Base-by-base conservation (phyloP, 2,888 invertebrate species). In the Rutpela maculata region DNA sequence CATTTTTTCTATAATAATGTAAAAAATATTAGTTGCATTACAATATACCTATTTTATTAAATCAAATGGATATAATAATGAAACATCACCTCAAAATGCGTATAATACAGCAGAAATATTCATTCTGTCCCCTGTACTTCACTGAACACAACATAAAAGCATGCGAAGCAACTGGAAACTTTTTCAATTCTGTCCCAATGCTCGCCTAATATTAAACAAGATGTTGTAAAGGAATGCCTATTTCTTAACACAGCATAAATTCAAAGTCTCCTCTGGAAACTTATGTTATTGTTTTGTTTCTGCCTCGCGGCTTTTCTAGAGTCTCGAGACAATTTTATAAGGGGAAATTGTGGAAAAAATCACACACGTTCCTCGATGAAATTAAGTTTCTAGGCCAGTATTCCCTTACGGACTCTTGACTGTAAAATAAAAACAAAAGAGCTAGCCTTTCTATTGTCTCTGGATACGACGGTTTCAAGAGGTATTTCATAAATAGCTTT, bases 311-410 rank as follows among this genome's bases (percentile, higher is more conserved):
- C 43, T 38, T 60, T 60, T 26, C 38, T 65, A 62, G 18, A 18
- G 63, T 65, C 63, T 65, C 63, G 38, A 65, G 63, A 65, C 63
- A 65, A 65, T 65, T 65, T 65, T 18, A 18, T n/a, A n/a, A 35
- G 63, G 18, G 38, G 26, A n/a, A 38, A 65, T 65, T 65, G 63
- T 38, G 63, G 38, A 65, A 65, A 65, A 65, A 65, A 38, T 38
- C 15, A 60, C 60, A 35, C 38, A 38, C 63, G 18, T 38, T 18
- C 15, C 38, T 35, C 17, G 63, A 65, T 65, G 35, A 35, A 38
- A 65, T 65, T 65, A 65, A 65, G 63, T 65, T 65, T 65, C 63
- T 7, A 65, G 26, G 12, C 31, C 63, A 38, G 18, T 35, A 65
- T 65, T 65, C 63, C 60, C 63, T 38, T 35, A 38, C 38, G 63